Evolutionary conservation across 2,113 vertebrate species (phyloP).

Genomic region (Anguilla rostrata): DNA sequence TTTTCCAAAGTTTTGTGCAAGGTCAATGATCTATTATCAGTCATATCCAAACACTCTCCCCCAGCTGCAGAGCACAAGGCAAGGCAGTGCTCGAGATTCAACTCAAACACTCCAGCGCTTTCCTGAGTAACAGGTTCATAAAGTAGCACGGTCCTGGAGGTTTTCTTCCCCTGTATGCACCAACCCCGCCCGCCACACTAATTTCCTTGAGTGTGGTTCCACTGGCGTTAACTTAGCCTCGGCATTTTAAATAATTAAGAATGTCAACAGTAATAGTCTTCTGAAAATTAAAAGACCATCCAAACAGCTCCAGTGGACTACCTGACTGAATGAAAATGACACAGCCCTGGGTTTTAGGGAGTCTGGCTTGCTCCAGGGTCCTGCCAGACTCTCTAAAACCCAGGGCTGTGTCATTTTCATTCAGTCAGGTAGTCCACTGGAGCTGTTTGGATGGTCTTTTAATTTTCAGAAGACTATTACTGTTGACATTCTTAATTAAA

Average conservation of each 20-base stretch:
- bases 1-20: background rate
- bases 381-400: background rate
- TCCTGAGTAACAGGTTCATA: background rate
- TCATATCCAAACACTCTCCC: background rate
- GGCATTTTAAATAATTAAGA: background rate
- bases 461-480: background rate
- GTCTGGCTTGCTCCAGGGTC: too few species aligned
- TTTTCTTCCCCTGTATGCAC: background rate
- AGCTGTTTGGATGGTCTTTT: background rate
- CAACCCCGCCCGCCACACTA: background rate
- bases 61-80: background rate
- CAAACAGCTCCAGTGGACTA: background rate
- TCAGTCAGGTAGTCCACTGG: background rate
- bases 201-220: background rate
- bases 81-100: too few species aligned
- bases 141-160: background rate
- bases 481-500: too few species aligned
- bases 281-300: background rate
- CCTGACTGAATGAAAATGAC: too few species aligned
- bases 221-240: background rate
- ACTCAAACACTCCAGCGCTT: too few species aligned
- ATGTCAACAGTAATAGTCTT: too few species aligned
- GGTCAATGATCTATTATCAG: too few species aligned
- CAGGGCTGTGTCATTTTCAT: too few species aligned
- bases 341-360: background rate